Percentiles rank a stretch among this genome's conserved stretches.
These are phyloP conservation scores for Drosophila pallidifrons DNA, from an alignment of 1,140 invertebrate species.

Conservation along the genomic window DNA sequence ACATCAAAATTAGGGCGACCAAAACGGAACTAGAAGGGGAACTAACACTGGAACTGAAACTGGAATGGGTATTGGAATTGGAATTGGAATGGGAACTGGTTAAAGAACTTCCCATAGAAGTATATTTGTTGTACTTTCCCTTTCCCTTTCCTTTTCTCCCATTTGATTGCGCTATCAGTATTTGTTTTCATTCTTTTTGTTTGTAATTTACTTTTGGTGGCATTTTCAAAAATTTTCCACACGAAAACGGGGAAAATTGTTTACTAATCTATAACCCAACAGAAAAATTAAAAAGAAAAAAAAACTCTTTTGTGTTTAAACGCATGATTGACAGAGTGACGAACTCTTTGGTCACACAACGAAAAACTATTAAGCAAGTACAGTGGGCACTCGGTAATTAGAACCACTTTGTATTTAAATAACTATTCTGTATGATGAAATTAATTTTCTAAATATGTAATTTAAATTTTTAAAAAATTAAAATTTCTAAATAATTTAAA, in stretches of 20 bases:
- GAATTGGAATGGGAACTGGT: background rate
- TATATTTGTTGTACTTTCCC: background rate
- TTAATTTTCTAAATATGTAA: too few relatives aligned
- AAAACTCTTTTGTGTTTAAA: background rate
- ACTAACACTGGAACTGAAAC: background rate
- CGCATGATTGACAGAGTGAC: background rate
- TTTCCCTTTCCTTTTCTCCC: background rate
- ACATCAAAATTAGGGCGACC: slow-evolving; percentile 18
- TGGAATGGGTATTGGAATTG: too few relatives aligned
- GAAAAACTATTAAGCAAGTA: too few relatives aligned
- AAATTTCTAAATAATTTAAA: too few relatives aligned
- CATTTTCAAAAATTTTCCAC: slow-evolving; percentile 1
- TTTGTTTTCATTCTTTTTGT: background rate
- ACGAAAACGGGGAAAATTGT: background rate
- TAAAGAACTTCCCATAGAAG: background rate
- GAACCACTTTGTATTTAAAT: too few relatives aligned
- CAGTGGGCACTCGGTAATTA: too few relatives aligned
- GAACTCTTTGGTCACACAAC: too few relatives aligned
- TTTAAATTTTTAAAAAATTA: too few relatives aligned
- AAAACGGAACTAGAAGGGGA: background rate
- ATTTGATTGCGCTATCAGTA: background rate
- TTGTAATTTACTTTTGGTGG: too few relatives aligned
- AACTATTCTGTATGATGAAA: too few relatives aligned
- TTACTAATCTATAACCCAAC: background rate
- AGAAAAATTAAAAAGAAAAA: background rate